A percentile compares a stretch with the other conserved stretches of the same genome.
These are phyloP conservation scores for Sebastolobus altivelis DNA, from an alignment of 2,797 vertebrate species.

Conservation along the genomic window DNA sequence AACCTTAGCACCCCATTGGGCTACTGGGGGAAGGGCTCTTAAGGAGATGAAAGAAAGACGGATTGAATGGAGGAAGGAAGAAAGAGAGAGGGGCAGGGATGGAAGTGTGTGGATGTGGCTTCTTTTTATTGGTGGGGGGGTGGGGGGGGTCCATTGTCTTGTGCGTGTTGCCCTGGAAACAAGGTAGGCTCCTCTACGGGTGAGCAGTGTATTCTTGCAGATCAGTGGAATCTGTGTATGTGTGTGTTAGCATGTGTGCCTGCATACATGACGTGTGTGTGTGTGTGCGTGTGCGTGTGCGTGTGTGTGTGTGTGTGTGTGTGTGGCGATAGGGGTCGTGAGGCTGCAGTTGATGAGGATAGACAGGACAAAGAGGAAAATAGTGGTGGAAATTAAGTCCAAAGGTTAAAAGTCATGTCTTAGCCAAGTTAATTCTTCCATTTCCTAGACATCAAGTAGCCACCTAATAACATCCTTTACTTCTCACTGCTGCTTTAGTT, in stretches of 20 bases:
- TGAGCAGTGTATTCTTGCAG: conserved; percentile 63
- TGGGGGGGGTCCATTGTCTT: conserved; percentile 76
- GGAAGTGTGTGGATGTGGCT: conserved; percentile 54
- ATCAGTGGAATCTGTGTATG: conserved; percentile 45
- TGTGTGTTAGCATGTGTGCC: conserved; percentile 25
- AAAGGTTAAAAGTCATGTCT: conserved; percentile 28
- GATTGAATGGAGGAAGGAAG: conserved; percentile 45
- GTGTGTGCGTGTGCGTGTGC: conserved; percentile 30
- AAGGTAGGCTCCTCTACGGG: conserved; percentile 69
- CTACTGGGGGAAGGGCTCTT: conserved; percentile 55
- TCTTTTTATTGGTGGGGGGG: conserved; percentile 46
- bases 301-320: conserved; percentile 24
- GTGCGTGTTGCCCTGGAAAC: conserved; percentile 83
- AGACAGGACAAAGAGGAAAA: conserved; percentile 57
- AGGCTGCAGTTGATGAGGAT: conserved; percentile 44
- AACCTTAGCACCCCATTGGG: conserved; percentile 31
- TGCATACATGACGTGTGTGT: conserved; percentile 28
- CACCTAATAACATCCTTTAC: not conserved
- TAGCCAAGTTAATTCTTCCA: not conserved
- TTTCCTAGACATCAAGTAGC: conserved; percentile 17
- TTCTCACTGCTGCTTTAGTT: not conserved
- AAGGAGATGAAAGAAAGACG: conserved; percentile 63
- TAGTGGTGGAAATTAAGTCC: conserved; percentile 25
- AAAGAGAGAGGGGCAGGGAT: conserved; percentile 43
- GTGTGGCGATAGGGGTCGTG: conserved; percentile 16